Evolutionary conservation across 2,888 invertebrate genomes (phyloP), one percentile per base, ranked within the genome.

Genomic region (Watsonalla binaria): DNA sequence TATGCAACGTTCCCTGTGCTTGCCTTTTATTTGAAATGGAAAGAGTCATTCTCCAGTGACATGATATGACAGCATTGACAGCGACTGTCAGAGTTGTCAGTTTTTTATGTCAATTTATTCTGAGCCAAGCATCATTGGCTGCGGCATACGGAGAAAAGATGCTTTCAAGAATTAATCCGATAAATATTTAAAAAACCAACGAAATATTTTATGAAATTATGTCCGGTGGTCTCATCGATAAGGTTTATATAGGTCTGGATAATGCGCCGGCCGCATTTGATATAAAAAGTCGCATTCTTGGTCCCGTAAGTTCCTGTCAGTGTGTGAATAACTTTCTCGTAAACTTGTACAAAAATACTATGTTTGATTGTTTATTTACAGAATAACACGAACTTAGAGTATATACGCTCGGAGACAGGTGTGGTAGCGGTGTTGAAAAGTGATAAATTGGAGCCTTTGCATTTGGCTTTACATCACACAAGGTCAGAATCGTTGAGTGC

Each of bases 321-420:
- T 50, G 51, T 53, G 48, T 46, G 6, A 53, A 33, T 56, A 13
- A 15, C 55, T 59, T 58, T 56, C 7, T 7, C 45, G 11, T 33
- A 55, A 65, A 35, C 52, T 48, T 6, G 33, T 11, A 7, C 24
- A 6, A 5, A 46, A 56, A 54, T 0, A 33, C 50, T 54, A 52
- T 52, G 55, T 51, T 54, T 45, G 24, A 24, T 24, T 24, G 24
- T 24, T 24, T 24, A 24, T 24, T 88, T 87, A 58, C 89, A 92
- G 74, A 93, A 93, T 70, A 94, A 94, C 52, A 93, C 94, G 34
- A 94, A 95, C 84, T 90, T 96, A 69, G 93, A 95, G 70, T 96
- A 96, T 67, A 96, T 96, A 64, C 91, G 94, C 63, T 93, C 93
- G 52, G 96, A 96, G 82, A 95, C 96, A 5, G 95, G 95, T 34